These are phyloP conservation scores for Craseonycteris thonglongyai DNA, from an alignment of 2,113 vertebrate species.

Conservation along the genomic window DNA sequence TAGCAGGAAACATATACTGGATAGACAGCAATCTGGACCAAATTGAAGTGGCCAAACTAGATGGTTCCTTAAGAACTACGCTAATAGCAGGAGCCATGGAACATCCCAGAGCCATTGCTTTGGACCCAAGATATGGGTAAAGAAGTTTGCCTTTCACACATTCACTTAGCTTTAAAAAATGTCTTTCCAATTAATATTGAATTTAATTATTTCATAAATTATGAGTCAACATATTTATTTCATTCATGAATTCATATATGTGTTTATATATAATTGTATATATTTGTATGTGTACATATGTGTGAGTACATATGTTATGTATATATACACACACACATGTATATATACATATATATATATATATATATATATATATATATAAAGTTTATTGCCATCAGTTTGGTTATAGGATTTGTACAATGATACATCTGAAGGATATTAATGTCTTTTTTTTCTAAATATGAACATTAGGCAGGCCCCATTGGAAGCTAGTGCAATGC, in stretches of 20 bases:
- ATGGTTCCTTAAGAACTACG: conserved; percentile 92
- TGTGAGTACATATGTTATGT: not conserved
- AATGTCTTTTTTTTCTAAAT: not conserved
- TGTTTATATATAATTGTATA: not conserved
- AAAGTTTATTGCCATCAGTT: not conserved
- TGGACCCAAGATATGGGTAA: conserved; percentile 96
- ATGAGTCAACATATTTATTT: not conserved
- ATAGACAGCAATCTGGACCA: conserved; percentile 99
- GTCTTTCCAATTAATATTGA: not conserved
- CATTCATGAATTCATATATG: not conserved
- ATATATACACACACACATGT: not conserved
- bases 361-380: rapidly evolving
- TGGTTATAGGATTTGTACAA: not conserved
- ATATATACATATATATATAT: not conserved
- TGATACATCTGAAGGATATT: not conserved
- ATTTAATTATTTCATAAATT: not conserved
- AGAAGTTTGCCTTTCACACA: not conserved
- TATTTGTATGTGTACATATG: not conserved
- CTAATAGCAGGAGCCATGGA: conserved; percentile 98
- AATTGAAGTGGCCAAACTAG: conserved; percentile 96
- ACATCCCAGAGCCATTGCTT: conserved; percentile 95
- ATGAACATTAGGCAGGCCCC: not conserved
- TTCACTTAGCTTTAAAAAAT: not conserved
- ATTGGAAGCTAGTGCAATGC: not conserved
- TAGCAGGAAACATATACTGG: conserved; percentile 98